Conservation (phyloP, 2,113 vertebrate genomes). For the Phaethon lepturus region DNA sequence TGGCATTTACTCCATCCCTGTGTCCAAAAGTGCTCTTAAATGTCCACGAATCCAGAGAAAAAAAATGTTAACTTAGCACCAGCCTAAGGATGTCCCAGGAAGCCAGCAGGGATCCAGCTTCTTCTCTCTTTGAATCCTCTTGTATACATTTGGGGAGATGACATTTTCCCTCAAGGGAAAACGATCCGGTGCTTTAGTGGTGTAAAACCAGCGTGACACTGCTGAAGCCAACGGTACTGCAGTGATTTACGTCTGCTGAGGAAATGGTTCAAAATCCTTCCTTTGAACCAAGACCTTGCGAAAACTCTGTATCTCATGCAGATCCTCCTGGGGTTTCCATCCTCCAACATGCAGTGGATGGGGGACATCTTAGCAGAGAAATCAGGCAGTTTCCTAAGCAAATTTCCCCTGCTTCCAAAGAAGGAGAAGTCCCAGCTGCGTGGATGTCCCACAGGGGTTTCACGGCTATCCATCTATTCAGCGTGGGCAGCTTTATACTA, state of each 20-base stretch:
- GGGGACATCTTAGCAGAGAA: background rate
- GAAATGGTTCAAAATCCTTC: background rate
- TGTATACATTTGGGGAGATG: background rate
- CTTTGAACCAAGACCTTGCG: background rate
- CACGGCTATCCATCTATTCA: background rate
- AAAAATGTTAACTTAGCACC: background rate
- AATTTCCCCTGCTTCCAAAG: background rate
- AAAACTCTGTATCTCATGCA: background rate
- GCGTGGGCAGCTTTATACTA: rapidly evolving
- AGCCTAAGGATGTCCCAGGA: background rate
- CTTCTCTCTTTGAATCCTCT: background rate
- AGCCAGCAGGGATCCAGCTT: background rate
- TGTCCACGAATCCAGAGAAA: background rate
- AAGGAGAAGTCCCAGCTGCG: background rate
- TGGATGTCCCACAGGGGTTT: background rate
- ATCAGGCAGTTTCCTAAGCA: background rate
- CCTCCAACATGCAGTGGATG: background rate
- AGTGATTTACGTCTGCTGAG: background rate
- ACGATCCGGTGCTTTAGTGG: background rate
- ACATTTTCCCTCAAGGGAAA: background rate
- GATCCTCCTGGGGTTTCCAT: background rate
- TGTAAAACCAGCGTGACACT: background rate
- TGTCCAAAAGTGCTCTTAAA: background rate
- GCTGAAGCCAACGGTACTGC: background rate
- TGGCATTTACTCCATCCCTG: background rate